phyloP scores from a whole-genome alignment of 2,113 vertebrate genomes.

The Scopus umbretta region DNA sequence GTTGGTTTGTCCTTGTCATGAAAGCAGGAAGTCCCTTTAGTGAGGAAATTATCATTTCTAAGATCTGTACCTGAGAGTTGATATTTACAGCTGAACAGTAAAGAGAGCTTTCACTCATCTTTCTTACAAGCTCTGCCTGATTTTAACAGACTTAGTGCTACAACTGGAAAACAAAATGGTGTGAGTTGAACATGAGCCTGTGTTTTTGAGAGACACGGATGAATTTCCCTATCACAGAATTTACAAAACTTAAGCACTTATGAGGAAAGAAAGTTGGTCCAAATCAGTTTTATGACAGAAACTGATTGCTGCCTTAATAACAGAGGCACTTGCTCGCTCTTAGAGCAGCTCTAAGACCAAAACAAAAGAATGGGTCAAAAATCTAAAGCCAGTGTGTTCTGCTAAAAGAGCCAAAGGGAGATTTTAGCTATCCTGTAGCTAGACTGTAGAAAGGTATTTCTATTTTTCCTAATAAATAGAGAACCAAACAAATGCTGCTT shows the following conservation, averaged over 20 bases:
- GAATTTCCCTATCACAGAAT: background rate
- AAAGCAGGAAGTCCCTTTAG: background rate
- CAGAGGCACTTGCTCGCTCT: background rate
- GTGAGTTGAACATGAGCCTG: background rate
- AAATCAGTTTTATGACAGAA: background rate
- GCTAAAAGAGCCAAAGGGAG: background rate
- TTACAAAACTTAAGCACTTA: background rate
- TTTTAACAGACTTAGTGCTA: background rate
- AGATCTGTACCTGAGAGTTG: background rate
- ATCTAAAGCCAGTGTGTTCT: background rate
- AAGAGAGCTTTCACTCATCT: background rate
- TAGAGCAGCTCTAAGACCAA: background rate
- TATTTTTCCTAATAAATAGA: background rate
- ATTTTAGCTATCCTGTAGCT: background rate
- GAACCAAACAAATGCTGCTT: background rate
- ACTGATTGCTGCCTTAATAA: background rate
- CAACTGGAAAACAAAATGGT: background rate
- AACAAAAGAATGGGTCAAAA: background rate
- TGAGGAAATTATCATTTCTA: background rate
- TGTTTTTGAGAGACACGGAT: rapidly evolving
- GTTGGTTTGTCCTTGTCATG: background rate
- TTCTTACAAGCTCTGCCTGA: background rate
- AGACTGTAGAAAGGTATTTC: background rate
- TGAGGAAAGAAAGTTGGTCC: background rate
- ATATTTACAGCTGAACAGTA: background rate